Evolutionary conservation across 2,888 invertebrate species (phyloP).

Genomic region (Dynastes grantii): DNA sequence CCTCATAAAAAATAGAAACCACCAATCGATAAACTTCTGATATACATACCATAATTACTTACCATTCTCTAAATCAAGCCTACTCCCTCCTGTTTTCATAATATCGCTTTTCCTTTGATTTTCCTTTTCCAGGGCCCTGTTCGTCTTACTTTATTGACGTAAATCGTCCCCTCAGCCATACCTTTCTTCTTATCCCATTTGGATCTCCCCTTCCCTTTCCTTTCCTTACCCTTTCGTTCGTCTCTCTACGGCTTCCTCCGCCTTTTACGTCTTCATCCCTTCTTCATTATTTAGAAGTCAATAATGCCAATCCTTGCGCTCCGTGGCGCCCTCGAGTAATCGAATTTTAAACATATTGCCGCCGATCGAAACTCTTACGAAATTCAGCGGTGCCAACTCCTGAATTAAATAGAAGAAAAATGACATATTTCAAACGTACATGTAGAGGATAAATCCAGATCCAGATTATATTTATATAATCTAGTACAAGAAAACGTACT

Average conservation of each 20-base stretch:
- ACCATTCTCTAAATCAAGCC: not conserved
- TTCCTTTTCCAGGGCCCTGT: not conserved
- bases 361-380: conserved; percentile 8
- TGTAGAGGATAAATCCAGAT: not conserved
- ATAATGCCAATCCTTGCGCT: conserved; percentile 18
- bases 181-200: not conserved
- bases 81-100: not conserved
- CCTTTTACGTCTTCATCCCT: conserved; percentile 9
- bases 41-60: not conserved
- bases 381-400: not conserved
- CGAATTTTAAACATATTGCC: conserved; percentile 29
- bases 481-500: too few relatives aligned
- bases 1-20: too few relatives aligned
- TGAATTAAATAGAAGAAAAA: not conserved
- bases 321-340: conserved; percentile 1
- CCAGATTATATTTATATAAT: too few relatives aligned
- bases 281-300: conserved; percentile 32
- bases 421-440: conserved; percentile 1
- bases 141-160: conserved; percentile 2
- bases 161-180: not conserved
- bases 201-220: not conserved
- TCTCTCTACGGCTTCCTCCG: not conserved
- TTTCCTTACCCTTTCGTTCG: not conserved
- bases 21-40: too few relatives aligned
- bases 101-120: conserved; percentile 21